Evolutionary conservation across 2,888 invertebrate species (phyloP), one percentile per base, ranked within the genome.

Genomic region (Sphaeridia pumilis): DNA sequence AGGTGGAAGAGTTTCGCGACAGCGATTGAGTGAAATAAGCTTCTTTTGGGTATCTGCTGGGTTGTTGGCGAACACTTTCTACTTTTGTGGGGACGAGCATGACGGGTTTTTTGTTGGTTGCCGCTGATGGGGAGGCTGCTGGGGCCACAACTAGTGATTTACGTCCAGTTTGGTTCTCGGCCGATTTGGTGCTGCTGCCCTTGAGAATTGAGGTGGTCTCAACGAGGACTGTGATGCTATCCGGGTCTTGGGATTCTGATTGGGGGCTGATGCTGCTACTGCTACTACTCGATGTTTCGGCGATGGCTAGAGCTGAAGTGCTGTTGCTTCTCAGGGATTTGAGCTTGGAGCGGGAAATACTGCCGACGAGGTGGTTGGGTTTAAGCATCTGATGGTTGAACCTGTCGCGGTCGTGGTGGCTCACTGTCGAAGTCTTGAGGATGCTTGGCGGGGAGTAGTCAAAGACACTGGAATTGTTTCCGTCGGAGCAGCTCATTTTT

Each of bases 1-100:
- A 65, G 57, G 64, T 65, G 24, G 64, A 65, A 36, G 64, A 63
- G 51, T 58, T 61, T 52, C 64, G 45, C 22, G 63, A 60, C 63
- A 65, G 61, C 7, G 63, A 63, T 21, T 65, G 64, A 46, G 63
- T 63, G 38, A 65, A 54, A 46, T 65, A 65, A 35, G 63, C 61
- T 56, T 65, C 64, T 49, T 65, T 65, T 3, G 64, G 64, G 42
- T 65, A 65, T 49, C 55, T 60, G 44, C 60, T 61, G 28, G 58
- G 46, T 7, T 60, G 59, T 4, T 60, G 54, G 26, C 59, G 57
- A 17, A 65, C 60, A 43, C 61, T 65, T 55, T 65, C 64, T 36
- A 59, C 60, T 41, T 65, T 65, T 28, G 61, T 31, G 21, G 64
- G 64, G 26, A 65, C 64, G 22, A 65, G 47, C 35, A 65, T 34